A percentile compares a stretch with the other conserved stretches of the same genome.
Evolutionary conservation across 2,113 vertebrate species (phyloP).

Genomic region (Gobiocypris rarus): DNA sequence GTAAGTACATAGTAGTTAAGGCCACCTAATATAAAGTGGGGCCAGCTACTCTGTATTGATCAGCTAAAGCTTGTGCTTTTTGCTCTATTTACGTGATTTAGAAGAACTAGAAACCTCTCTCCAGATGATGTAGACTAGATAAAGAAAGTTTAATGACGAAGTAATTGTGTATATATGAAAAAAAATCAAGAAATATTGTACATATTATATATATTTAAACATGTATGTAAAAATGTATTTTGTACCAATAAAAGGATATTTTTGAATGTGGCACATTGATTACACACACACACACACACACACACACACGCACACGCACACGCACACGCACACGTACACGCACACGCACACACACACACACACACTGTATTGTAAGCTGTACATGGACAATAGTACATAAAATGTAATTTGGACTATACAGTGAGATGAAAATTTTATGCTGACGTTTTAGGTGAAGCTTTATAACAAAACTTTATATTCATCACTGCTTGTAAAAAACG

Average conservation of each 20-base stretch:
- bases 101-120: not conserved
- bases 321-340: too few relatives aligned
- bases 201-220: constrained; percentile 10
- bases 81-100: not conserved
- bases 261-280: not conserved
- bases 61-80: constrained; percentile 15
- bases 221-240: not conserved
- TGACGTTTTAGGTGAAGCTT: not conserved
- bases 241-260: not conserved
- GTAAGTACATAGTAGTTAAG: too few relatives aligned
- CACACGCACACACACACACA: too few relatives aligned
- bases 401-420: not conserved
- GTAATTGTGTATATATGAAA: not conserved
- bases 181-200: not conserved
- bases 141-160: not conserved
- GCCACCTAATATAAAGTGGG: too few relatives aligned
- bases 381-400: not conserved
- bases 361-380: not conserved
- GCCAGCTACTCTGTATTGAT: not conserved
- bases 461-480: not conserved
- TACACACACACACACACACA: too few relatives aligned
- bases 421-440: not conserved
- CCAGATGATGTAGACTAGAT: not conserved
- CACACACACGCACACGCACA: too few relatives aligned
- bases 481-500: not conserved